Percentiles rank a stretch among this genome's conserved stretches.
These are phyloP conservation scores for Heliconius nattereri DNA, from an alignment of 1,140 invertebrate species.

Conservation along the genomic window DNA sequence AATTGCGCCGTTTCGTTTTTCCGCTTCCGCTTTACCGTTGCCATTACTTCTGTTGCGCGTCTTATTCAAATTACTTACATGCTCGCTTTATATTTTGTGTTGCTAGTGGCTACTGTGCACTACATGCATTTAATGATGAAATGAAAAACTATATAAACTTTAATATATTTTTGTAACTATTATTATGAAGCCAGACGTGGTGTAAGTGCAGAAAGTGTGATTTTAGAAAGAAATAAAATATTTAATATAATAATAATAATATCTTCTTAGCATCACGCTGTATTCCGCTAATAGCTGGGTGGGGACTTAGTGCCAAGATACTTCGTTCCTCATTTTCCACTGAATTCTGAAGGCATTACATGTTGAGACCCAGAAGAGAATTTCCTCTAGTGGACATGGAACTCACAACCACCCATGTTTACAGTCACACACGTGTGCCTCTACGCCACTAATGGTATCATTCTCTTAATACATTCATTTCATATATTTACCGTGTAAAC, in stretches of 20 bases:
- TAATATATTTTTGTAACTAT: neutral
- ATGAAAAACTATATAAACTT: too few species aligned
- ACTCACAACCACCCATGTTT: too few species aligned
- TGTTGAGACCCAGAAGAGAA: too few species aligned
- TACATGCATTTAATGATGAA: neutral
- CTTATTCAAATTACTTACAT: conserved; percentile 64
- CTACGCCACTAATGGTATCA: neutral
- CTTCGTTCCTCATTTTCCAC: too few species aligned
- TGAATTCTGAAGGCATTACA: too few species aligned
- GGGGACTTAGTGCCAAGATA: too few species aligned
- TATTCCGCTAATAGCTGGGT: too few species aligned
- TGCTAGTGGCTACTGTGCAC: neutral
- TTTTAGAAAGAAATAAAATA: too few species aligned
- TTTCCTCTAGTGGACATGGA: too few species aligned
- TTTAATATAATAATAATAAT: too few species aligned
- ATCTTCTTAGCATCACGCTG: too few species aligned
- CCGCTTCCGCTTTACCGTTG: conserved; percentile 70
- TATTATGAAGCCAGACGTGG: neutral
- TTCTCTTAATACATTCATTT: neutral
- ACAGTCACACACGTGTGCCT: neutral
- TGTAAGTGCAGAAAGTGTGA: too few species aligned
- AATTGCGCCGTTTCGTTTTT: conserved; percentile 52
- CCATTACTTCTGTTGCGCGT: conserved; percentile 74
- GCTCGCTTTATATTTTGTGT: neutral
- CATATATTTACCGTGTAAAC: neutral